These are phyloP conservation scores for Spilarctia lutea DNA, from an alignment of 2,888 invertebrate species.

Conservation along the genomic window DNA sequence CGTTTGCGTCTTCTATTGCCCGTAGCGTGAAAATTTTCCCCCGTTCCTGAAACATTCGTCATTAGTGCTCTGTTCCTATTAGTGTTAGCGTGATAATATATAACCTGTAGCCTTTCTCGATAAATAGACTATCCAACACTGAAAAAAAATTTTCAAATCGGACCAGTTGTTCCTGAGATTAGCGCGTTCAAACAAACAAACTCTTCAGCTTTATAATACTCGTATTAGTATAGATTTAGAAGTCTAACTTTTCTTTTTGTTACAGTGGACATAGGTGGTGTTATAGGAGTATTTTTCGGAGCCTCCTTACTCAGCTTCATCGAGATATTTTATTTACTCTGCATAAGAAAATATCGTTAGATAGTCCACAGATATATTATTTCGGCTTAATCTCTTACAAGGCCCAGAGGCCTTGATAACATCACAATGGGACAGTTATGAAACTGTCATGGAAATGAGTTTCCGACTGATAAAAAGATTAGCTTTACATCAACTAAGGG, in stretches of 20 bases:
- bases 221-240: too few relatives aligned
- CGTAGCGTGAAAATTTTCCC: too few relatives aligned
- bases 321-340: slow-evolving; percentile 86
- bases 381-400: neutral
- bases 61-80: too few relatives aligned
- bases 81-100: too few relatives aligned
- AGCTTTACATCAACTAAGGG: neutral
- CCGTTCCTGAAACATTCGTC: too few relatives aligned
- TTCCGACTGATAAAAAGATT: neutral
- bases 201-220: too few relatives aligned
- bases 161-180: too few relatives aligned
- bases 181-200: too few relatives aligned
- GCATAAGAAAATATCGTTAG: slow-evolving; percentile 65
- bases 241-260: slow-evolving; percentile 36
- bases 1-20: too few relatives aligned
- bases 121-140: too few relatives aligned
- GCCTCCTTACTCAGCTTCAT: slow-evolving; percentile 87
- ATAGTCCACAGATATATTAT: neutral
- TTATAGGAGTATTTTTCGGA: slow-evolving; percentile 87
- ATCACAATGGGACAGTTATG: neutral
- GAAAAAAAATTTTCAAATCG: too few relatives aligned
- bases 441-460: neutral
- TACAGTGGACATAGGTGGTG: slow-evolving; percentile 88
- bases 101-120: too few relatives aligned
- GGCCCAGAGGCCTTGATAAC: neutral